These are phyloP conservation scores for Nephrotoma appendiculata DNA, from an alignment of 2,888 invertebrate species.

Conservation along the genomic window DNA sequence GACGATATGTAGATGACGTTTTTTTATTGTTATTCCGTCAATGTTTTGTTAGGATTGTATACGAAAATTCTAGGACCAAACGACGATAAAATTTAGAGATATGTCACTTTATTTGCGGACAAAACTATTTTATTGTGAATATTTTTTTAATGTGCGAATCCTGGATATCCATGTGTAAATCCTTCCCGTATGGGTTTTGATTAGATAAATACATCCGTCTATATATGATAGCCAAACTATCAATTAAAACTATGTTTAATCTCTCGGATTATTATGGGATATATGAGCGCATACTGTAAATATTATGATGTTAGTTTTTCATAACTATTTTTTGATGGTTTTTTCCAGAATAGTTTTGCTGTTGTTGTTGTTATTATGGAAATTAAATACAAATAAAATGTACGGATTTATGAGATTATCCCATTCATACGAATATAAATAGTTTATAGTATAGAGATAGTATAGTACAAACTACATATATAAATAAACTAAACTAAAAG, in stretches of 20 bases:
- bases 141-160: not conserved
- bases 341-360: not conserved
- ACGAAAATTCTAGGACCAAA: not conserved
- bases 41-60: not conserved
- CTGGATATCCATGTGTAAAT: not conserved
- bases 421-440: not conserved
- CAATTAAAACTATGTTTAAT: not conserved
- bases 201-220: not conserved
- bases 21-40: not conserved
- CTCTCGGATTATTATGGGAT: not conserved
- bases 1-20: not conserved
- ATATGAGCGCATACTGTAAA: not conserved
- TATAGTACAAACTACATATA: not conserved
- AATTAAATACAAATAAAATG: not conserved
- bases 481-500: not conserved
- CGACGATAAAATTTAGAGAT: not conserved
- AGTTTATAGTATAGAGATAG: not conserved
- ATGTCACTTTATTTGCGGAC: not conserved
- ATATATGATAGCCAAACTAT: not conserved
- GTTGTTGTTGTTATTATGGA: not conserved
- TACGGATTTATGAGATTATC: not conserved
- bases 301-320: not conserved
- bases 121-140: not conserved
- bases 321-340: not conserved
- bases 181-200: not conserved